Evolutionary conservation across 2,888 invertebrate species (phyloP).

Genomic region (Nemotelus pantherinus): DNA sequence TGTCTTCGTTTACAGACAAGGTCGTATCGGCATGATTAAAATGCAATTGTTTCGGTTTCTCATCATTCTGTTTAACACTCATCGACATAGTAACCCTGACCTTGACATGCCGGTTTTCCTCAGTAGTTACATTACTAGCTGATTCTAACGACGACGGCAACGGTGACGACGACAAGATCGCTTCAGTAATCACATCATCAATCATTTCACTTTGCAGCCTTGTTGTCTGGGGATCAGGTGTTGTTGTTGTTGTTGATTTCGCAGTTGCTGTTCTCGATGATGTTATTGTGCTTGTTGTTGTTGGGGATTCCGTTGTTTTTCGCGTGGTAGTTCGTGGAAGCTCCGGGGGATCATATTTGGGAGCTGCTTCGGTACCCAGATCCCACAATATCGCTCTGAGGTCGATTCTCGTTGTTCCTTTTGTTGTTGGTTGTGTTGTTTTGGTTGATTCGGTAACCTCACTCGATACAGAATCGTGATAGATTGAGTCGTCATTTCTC

Average conservation of each 20-base stretch:
- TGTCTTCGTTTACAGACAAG: conserved; percentile 7
- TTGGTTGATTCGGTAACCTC: background rate
- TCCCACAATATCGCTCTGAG: conserved; percentile 16
- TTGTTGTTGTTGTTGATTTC: background rate
- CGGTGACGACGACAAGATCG: background rate
- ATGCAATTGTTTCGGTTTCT: background rate
- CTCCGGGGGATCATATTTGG: background rate
- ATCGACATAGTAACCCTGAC: conserved; percentile 6
- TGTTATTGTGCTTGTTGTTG: background rate
- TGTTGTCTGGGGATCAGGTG: background rate
- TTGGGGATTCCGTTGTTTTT: background rate
- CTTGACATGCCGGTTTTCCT: background rate
- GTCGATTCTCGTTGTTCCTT: background rate
- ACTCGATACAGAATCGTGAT: background rate
- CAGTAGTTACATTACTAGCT: background rate
- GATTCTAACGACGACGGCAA: background rate
- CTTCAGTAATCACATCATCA: background rate
- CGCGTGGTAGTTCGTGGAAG: background rate
- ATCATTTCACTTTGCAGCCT: background rate
- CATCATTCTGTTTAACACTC: background rate
- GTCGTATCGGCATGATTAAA: background rate
- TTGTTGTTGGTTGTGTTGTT: background rate
- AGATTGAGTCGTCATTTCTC: background rate
- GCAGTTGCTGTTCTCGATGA: background rate
- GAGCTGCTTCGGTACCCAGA: conserved; percentile 7